phyloP scores from a whole-genome alignment of 2,797 vertebrate species.

The Enteromius trimaculatus region DNA sequence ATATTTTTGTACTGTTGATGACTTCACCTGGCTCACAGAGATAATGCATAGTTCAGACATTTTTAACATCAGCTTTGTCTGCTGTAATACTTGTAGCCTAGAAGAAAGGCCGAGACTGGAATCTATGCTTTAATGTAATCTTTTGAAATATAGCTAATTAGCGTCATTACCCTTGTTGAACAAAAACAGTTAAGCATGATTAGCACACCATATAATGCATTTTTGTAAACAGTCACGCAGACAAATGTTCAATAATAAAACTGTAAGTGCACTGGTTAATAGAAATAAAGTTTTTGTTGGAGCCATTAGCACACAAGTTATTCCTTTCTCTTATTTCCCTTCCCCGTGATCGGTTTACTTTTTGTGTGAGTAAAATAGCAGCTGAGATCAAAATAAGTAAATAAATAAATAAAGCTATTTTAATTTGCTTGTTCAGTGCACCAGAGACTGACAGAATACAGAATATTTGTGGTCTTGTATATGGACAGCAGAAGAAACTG shows the following conservation, averaged over 20 bases:
- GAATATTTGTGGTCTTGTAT: constrained; percentile 61
- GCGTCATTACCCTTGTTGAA: neutral
- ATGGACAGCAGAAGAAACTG: constrained; percentile 61
- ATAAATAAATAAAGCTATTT: constrained; percentile 23
- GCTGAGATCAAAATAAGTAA: neutral
- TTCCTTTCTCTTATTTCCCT: neutral
- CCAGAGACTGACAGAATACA: constrained; percentile 63
- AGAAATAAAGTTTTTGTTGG: constrained; percentile 22
- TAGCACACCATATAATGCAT: constrained; percentile 27
- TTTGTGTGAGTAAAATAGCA: neutral
- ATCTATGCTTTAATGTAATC: constrained; percentile 9
- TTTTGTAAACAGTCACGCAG: constrained; percentile 6
- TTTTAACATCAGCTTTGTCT: constrained; percentile 7
- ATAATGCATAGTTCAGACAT: constrained; percentile 40
- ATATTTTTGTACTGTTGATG: constrained; percentile 32
- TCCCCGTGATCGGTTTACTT: neutral
- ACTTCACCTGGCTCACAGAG: constrained; percentile 34
- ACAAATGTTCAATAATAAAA: neutral
- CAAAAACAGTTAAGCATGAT: neutral
- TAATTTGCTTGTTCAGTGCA: constrained; percentile 62
- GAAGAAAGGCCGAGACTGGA: neutral
- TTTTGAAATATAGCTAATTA: constrained; percentile 26
- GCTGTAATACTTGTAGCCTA: constrained; percentile 15
- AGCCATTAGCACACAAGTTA: neutral
- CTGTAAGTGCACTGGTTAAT: neutral